These are phyloP conservation scores for Rhyacophila evoluta DNA, from an alignment of 2,888 invertebrate species.

Conservation along the genomic window DNA sequence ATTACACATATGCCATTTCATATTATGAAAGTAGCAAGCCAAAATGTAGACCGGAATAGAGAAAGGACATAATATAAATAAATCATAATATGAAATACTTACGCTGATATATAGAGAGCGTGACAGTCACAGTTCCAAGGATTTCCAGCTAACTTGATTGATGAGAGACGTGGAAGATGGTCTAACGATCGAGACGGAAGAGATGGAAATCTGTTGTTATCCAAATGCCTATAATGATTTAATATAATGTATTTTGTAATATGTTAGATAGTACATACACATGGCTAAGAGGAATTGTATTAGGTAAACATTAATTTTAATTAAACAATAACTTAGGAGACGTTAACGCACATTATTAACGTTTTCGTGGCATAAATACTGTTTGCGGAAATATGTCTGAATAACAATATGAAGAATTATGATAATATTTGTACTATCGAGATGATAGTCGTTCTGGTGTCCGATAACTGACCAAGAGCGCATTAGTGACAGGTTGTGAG, in stretches of 20 bases:
- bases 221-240: slow-evolving; percentile 73
- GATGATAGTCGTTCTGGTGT: too few species aligned
- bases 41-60: too few species aligned
- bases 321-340: not conserved
- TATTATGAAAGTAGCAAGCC: too few species aligned
- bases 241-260: not conserved
- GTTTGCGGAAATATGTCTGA: too few species aligned
- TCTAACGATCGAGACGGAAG: slow-evolving; percentile 77
- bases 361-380: too few species aligned
- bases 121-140: slow-evolving; percentile 87
- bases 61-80: too few species aligned
- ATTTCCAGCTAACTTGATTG: slow-evolving; percentile 79
- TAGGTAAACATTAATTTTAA: not conserved
- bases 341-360: not conserved
- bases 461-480: too few species aligned
- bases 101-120: slow-evolving; percentile 79
- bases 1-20: too few species aligned
- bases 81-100: slow-evolving; percentile 61
- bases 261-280: not conserved
- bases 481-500: too few species aligned
- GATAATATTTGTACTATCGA: too few species aligned
- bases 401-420: too few species aligned
- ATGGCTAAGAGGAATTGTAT: not conserved
- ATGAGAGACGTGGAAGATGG: slow-evolving; percentile 72
- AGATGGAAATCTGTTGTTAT: slow-evolving; percentile 79